A percentile compares a stretch with the other conserved stretches of the same genome.
Conservation (phyloP, 1,140 invertebrate species). For the Drosophila saltans region DNA sequence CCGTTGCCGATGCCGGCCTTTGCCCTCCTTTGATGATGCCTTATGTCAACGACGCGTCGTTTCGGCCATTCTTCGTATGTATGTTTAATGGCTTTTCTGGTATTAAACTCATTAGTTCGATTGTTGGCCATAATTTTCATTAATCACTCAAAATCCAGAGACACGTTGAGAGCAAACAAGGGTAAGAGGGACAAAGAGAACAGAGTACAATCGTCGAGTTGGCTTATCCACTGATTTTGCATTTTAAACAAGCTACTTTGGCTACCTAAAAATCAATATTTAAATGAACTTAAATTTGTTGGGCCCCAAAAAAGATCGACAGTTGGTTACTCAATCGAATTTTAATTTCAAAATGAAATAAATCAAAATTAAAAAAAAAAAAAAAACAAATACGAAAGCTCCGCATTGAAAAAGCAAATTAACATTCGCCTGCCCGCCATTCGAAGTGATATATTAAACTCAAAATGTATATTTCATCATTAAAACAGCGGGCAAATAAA, state of each 20-base stretch:
- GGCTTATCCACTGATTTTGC: slow-evolving; percentile 56
- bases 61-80: slow-evolving; percentile 36
- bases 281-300: slow-evolving; percentile 63
- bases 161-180: slow-evolving; percentile 24
- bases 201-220: slow-evolving; percentile 34
- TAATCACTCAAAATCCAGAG: slow-evolving; percentile 76
- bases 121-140: slow-evolving; percentile 77
- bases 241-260: slow-evolving; percentile 62
- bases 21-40: slow-evolving; percentile 43
- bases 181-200: slow-evolving; percentile 34
- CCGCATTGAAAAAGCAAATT: slow-evolving; percentile 57
- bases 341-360: slow-evolving; percentile 81
- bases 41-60: slow-evolving; percentile 64
- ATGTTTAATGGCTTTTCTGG: slow-evolving; percentile 74
- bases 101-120: slow-evolving; percentile 82
- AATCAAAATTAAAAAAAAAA: slow-evolving; percentile 73
- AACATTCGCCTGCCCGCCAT: slow-evolving; percentile 71
- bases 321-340: slow-evolving; percentile 72
- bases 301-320: slow-evolving; percentile 58
- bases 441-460: slow-evolving; percentile 80
- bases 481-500: slow-evolving; percentile 64
- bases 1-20: neutral
- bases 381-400: slow-evolving; percentile 29
- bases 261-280: slow-evolving; percentile 65
- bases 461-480: slow-evolving; percentile 82